Conservation (phyloP, 1,140 invertebrate genomes). For the Platyscapa corneri region DNA sequence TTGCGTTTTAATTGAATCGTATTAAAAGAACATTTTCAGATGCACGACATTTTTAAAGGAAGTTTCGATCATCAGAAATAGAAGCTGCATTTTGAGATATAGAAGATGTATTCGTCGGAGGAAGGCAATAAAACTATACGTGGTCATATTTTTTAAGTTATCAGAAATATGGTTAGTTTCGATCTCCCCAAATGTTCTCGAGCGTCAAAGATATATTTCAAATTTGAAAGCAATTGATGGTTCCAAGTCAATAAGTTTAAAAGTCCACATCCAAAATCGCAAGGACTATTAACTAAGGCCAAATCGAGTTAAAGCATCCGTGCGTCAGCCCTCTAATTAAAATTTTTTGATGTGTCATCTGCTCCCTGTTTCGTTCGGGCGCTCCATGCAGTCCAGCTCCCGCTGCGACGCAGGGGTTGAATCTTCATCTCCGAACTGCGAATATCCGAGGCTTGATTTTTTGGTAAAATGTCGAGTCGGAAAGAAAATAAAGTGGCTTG, state of each 20-base stretch:
- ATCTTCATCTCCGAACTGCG: background rate
- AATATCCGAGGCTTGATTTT: too few species aligned
- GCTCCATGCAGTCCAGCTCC: background rate
- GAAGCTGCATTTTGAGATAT: too few species aligned
- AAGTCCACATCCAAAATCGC: background rate
- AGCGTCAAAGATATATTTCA: background rate
- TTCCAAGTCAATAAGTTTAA: background rate
- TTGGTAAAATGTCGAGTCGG: background rate
- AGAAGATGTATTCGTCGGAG: background rate
- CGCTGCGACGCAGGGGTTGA: background rate
- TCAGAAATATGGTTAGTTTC: background rate
- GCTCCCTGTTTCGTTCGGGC: background rate
- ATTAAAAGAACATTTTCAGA: too few species aligned
- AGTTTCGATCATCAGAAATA: background rate
- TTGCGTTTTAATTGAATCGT: too few species aligned
- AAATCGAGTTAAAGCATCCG: too few species aligned
- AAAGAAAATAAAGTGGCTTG: background rate
- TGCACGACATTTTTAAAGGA: too few species aligned
- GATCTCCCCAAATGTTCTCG: background rate
- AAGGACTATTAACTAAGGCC: too few species aligned
- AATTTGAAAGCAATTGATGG: background rate
- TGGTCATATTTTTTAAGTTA: background rate
- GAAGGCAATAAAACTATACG: background rate
- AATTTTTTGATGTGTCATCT: background rate
- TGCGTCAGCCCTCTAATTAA: background rate